Evolutionary conservation across 1,140 invertebrate genomes (phyloP).

Genomic region (Drosophila malerkotliana): DNA sequence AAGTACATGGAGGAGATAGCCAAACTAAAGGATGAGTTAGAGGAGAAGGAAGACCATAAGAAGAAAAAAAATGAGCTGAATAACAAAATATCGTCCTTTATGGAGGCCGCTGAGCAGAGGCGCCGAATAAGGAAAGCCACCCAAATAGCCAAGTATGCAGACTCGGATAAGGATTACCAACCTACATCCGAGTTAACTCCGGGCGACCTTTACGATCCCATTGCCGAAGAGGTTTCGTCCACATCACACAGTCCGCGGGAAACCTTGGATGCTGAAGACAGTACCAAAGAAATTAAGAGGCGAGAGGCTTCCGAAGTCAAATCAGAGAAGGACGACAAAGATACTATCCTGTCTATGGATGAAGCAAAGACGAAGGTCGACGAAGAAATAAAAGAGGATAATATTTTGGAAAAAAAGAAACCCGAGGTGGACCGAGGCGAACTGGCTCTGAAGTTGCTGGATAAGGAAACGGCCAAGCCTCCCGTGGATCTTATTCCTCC

Average conservation of each 20-base stretch:
- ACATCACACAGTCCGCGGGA: not conserved
- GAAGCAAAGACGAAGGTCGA: not conserved
- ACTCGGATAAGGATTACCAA: not conserved
- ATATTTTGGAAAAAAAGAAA: not conserved
- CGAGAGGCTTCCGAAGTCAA: not conserved
- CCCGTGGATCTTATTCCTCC: not conserved
- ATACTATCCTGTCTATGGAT: not conserved
- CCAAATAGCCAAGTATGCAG: not conserved
- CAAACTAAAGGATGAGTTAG: not conserved
- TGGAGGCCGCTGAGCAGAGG: not conserved
- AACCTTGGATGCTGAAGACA: not conserved
- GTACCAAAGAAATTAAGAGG: not conserved
- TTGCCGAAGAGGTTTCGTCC: constrained; percentile 4
- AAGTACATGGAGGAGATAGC: not conserved
- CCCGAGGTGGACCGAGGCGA: constrained; percentile 21
- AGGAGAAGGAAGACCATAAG: not conserved
- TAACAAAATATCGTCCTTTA: constrained; percentile 2
- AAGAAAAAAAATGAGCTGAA: not conserved
- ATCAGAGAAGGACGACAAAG: not conserved
- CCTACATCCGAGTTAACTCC: constrained; percentile 8
- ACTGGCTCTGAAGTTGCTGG: constrained; percentile 17
- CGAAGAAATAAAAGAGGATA: not conserved
- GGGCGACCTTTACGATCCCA: constrained; percentile 13
- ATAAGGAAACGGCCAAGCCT: not conserved
- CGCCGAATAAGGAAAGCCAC: not conserved